phyloP scores from a whole-genome alignment of 2,113 vertebrate genomes.

The Taxidea taxus region DNA sequence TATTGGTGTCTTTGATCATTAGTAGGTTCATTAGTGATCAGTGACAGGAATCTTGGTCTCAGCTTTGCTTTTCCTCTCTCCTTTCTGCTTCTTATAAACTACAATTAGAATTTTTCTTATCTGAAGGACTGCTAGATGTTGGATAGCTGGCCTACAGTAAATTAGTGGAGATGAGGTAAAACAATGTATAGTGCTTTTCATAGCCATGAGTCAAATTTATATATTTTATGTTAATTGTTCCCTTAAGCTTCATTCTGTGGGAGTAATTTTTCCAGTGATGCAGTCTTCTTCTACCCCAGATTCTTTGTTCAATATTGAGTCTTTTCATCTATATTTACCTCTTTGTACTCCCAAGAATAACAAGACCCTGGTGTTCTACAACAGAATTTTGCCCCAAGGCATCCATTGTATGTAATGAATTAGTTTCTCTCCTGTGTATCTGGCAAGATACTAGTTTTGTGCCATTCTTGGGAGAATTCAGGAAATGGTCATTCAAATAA shows the following conservation, averaged over 20 bases:
- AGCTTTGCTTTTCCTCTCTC: not conserved
- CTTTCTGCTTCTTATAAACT: slow-evolving; percentile 15
- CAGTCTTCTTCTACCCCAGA: not conserved
- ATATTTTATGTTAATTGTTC: slow-evolving; percentile 36
- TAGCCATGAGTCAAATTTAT: slow-evolving; percentile 22
- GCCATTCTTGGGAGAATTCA: slow-evolving; percentile 3
- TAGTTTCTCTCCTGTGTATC: slow-evolving; percentile 30
- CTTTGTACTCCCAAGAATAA: slow-evolving; percentile 38
- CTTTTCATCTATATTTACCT: slow-evolving; percentile 5
- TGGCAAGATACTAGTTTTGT: not conserved
- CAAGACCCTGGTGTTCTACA: not conserved
- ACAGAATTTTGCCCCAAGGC: not conserved
- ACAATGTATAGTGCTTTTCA: slow-evolving; percentile 12
- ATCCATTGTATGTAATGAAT: slow-evolving; percentile 3
- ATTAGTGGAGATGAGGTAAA: slow-evolving; percentile 3
- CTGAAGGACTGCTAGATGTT: slow-evolving; percentile 37
- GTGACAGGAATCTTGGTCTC: slow-evolving; percentile 33
- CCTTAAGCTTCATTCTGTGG: slow-evolving; percentile 15
- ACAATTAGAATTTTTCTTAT: slow-evolving; percentile 22
- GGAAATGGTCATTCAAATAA: slow-evolving; percentile 2
- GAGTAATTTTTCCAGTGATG: slow-evolving; percentile 45
- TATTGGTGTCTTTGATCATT: not conserved
- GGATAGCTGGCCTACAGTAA: slow-evolving; percentile 21
- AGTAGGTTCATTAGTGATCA: slow-evolving; percentile 45
- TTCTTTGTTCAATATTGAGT: not conserved